Evolutionary conservation across 2,113 vertebrate species (phyloP).

Genomic region (Cyanocitta stelleri): DNA sequence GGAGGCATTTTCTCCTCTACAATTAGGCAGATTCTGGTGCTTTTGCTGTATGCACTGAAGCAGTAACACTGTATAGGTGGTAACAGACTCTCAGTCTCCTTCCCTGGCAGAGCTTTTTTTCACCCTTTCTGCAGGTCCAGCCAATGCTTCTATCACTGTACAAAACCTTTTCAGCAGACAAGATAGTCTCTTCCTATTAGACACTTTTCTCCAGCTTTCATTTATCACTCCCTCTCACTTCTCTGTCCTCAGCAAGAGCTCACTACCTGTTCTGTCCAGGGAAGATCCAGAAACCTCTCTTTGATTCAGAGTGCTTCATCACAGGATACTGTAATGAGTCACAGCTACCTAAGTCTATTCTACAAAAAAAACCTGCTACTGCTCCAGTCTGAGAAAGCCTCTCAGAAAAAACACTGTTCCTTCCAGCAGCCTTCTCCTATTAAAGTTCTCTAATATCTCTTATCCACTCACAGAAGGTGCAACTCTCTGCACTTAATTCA

Average conservation of each 20-base stretch:
- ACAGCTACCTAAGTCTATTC: background rate
- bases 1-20: background rate
- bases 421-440: background rate
- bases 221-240: background rate
- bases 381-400: slow-evolving; percentile 8
- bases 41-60: background rate
- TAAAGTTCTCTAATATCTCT: background rate
- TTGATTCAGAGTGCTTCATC: background rate
- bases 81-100: background rate
- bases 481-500: background rate
- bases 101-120: background rate
- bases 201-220: background rate
- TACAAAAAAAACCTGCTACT: background rate
- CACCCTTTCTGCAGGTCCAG: background rate
- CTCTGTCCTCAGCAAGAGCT: background rate
- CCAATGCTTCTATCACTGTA: background rate
- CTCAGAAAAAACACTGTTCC: background rate
- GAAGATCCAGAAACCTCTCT: background rate
- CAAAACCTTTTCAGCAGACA: background rate
- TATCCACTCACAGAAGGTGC: background rate
- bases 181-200: background rate
- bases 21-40: background rate
- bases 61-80: background rate
- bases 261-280: background rate
- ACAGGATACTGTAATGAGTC: background rate